Evolutionary conservation across 2,888 invertebrate genomes (phyloP), one percentile per base, ranked within the genome.

Genomic region (Syritta pipiens): DNA sequence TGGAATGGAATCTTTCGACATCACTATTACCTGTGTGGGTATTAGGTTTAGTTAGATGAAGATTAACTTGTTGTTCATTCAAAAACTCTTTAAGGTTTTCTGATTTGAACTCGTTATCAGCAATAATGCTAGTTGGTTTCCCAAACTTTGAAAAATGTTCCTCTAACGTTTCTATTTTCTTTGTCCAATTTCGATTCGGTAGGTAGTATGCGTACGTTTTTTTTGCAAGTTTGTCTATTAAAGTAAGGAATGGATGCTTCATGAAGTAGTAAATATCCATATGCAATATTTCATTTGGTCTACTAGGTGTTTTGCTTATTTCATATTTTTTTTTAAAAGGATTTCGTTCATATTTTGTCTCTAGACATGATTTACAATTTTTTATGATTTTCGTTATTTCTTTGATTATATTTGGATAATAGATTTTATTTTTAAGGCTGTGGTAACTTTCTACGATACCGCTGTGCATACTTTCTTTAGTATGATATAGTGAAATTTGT

Each of bases 401-500:
- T 19, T 30, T 22, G 0, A 42, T 2, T 24, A 65, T 7, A 2
- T 44, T 6, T 1, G 35, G 53, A 22, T 32, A 53, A 7, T 35
- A 51, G 7, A 59, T 60, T 35, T 28, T 46, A 9, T 24, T 26
- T 60, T 35, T 20, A 26, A 69, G 7, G 2, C 4, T 60, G 14
- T 44, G 10, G 20, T 53, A 42, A 1, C 30, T 49, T 24, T 71
- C 28, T 6, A 26, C 10, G 7, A 53, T 62, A 6, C 42, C 44
- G 1, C 35, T 44, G 14, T 69, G 44, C 4, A 28, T 14, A 19
- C 44, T 32, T 48, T 55, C 48, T 32, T 20, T n/a, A 1, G 10
- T 32, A 5, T 69, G 42, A 28, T 68, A 59, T 10, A 68, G 1
- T 6, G 59, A 30, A 7, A 69, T 59, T 26, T 60, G 60, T 14